phyloP scores from a whole-genome alignment of 2,888 invertebrate genomes.

The Drosophila differens region DNA sequence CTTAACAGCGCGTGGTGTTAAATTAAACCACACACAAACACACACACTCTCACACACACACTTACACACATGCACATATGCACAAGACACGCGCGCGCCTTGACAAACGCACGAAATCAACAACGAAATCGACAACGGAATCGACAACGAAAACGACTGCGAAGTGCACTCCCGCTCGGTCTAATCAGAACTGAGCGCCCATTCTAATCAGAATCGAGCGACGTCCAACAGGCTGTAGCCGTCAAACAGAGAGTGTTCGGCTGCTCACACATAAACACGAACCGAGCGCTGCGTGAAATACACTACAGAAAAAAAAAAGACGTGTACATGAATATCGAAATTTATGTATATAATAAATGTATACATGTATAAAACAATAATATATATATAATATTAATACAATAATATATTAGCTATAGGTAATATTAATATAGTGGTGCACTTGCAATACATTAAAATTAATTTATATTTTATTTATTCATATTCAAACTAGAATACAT shows the following conservation, averaged over 20 bases:
- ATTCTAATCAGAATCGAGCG: slow-evolving; percentile 55
- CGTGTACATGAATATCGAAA: background rate
- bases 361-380: background rate
- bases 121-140: slow-evolving; percentile 35
- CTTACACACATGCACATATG: slow-evolving; percentile 46
- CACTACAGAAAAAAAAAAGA: slow-evolving; percentile 14
- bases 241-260: slow-evolving; percentile 40
- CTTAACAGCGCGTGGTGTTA: slow-evolving; percentile 55
- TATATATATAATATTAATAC: background rate
- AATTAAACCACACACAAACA: slow-evolving; percentile 48
- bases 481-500: background rate
- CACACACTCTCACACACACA: slow-evolving; percentile 36
- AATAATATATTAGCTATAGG: background rate
- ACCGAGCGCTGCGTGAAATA: slow-evolving; percentile 30
- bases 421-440: background rate
- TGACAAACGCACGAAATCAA: slow-evolving; percentile 47
- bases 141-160: slow-evolving; percentile 27
- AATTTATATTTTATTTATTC: background rate
- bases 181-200: slow-evolving; percentile 74
- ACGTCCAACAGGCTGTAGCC: slow-evolving; percentile 64
- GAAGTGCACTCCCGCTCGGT: slow-evolving; percentile 66
- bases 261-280: slow-evolving; percentile 13
- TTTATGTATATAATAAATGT: background rate
- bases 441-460: background rate
- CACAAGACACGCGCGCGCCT: slow-evolving; percentile 24